Percentiles rank a stretch among this genome's conserved stretches.
Conservation (phyloP, 1,140 invertebrate species). For the Leptinotarsa undecemlineata region DNA sequence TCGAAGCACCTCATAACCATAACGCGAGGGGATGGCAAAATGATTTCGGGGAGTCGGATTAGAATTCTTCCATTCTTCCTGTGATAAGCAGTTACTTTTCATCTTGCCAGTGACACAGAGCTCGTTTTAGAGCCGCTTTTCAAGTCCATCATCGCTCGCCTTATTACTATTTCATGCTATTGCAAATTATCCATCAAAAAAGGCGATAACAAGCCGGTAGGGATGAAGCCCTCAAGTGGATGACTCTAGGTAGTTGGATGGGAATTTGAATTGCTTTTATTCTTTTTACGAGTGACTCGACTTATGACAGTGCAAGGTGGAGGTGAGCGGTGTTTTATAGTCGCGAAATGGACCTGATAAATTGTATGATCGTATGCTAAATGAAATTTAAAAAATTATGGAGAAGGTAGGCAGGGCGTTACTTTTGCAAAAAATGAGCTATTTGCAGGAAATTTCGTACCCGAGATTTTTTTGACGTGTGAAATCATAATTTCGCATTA, state of each 20-base stretch:
- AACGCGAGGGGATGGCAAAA: conserved; percentile 26
- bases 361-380: too few species aligned
- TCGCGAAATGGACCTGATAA: too few species aligned
- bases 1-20: conserved; percentile 36
- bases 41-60: conserved; percentile 29
- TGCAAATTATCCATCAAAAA: conserved; percentile 48
- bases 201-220: conserved; percentile 1
- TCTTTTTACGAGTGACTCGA: background rate
- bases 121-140: conserved; percentile 34
- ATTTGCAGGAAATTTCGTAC: too few species aligned
- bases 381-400: too few species aligned
- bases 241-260: background rate
- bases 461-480: too few species aligned
- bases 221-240: background rate
- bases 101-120: conserved; percentile 33
- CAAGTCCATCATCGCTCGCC: conserved; percentile 35
- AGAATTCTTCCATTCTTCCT: conserved; percentile 33
- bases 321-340: too few species aligned
- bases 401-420: too few species aligned
- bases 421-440: too few species aligned
- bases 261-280: background rate
- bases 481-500: too few species aligned
- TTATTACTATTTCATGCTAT: conserved; percentile 51
- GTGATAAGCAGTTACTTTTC: conserved; percentile 46
- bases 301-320: too few species aligned